phyloP scores from a whole-genome alignment of 1,140 invertebrate genomes.

The Anoplolepis gracilipes region DNA sequence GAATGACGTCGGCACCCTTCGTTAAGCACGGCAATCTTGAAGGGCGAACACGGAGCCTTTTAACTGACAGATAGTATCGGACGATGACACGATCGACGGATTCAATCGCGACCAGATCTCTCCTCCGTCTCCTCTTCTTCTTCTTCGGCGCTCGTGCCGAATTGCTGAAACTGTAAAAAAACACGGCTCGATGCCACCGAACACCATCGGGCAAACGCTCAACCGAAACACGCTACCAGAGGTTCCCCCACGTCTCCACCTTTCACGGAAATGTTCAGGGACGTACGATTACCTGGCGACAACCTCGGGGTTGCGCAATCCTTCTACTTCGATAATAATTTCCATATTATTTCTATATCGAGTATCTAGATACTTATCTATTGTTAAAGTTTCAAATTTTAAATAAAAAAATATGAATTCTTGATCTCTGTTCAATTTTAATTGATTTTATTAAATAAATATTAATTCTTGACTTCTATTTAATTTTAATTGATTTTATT shows the following conservation, averaged over 20 bases:
- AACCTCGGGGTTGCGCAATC: too few species aligned
- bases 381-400: not conserved
- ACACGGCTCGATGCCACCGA: conserved; percentile 46
- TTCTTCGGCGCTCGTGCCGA: not conserved
- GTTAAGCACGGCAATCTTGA: not conserved
- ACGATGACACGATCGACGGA: not conserved
- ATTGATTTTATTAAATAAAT: not conserved
- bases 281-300: conserved; percentile 7
- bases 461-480: too few species aligned
- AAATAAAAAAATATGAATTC: not conserved
- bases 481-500: not conserved
- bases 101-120: not conserved
- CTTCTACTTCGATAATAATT: too few species aligned
- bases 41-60: not conserved
- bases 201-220: conserved; percentile 61
- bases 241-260: conserved; percentile 64
- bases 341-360: too few species aligned
- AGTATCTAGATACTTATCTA: not conserved
- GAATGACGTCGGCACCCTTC: conserved; percentile 40
- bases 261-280: conserved; percentile 24
- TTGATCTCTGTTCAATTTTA: not conserved
- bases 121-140: not conserved
- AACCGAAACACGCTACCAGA: conserved; percentile 48
- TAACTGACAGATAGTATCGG: conserved; percentile 1
- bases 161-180: conserved; percentile 64